These are phyloP conservation scores for Apodemia hepburni DNA, from an alignment of 2,888 invertebrate species.

Conservation along the genomic window DNA sequence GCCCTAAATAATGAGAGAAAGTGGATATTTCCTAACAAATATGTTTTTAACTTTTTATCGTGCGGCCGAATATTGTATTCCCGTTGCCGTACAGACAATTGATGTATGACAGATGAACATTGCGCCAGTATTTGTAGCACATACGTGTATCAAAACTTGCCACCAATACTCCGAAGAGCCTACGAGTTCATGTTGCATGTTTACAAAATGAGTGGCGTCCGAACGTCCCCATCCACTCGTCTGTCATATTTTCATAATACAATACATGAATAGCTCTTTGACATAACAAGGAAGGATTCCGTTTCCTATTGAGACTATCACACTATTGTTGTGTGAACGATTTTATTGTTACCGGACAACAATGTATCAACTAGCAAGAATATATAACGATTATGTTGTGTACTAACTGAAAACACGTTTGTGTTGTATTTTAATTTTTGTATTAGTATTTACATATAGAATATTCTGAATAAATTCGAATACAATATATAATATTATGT, in stretches of 20 bases:
- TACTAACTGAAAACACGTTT: not conserved
- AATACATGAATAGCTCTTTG: slow-evolving; percentile 44
- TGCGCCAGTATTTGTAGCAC: slow-evolving; percentile 28
- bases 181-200: slow-evolving; percentile 52
- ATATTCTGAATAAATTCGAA: not conserved
- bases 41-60: too few species aligned
- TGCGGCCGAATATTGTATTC: slow-evolving; percentile 31
- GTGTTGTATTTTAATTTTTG: not conserved
- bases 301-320: slow-evolving; percentile 38
- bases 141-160: slow-evolving; percentile 33
- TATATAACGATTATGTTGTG: not conserved
- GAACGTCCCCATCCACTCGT: slow-evolving; percentile 39
- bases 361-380: slow-evolving; percentile 22
- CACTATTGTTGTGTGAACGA: slow-evolving; percentile 35
- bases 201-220: slow-evolving; percentile 45
- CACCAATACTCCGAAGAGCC: slow-evolving; percentile 43
- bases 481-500: too few species aligned
- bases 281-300: slow-evolving; percentile 53
- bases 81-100: slow-evolving; percentile 39
- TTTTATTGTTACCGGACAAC: slow-evolving; percentile 30
- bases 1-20: not conserved
- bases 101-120: slow-evolving; percentile 32
- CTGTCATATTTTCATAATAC: slow-evolving; percentile 66
- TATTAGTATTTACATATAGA: not conserved
- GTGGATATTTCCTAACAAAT: not conserved